Evolutionary conservation across 2,888 invertebrate species (phyloP).

Genomic region (Pandemis corylana): DNA sequence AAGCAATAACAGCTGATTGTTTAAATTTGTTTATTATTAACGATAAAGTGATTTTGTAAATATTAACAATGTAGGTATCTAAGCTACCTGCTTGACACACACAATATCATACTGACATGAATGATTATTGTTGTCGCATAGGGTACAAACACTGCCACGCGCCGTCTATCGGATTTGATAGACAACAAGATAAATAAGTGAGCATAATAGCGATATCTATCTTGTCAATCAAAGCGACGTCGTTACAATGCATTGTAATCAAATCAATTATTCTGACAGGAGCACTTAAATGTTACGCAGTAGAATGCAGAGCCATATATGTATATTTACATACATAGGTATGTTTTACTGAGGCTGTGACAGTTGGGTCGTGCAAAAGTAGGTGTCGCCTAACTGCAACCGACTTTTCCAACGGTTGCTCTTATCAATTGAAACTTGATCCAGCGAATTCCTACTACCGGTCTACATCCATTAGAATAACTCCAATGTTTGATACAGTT

Average conservation of each 20-base stretch:
- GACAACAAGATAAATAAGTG: slow-evolving; percentile 62
- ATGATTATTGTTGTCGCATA: slow-evolving; percentile 21
- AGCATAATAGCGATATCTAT: slow-evolving; percentile 56
- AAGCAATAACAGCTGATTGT: slow-evolving; percentile 3
- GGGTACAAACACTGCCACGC: slow-evolving; percentile 20
- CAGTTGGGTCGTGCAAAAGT: neutral
- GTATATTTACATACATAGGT: neutral
- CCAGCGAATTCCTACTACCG: slow-evolving; percentile 1
- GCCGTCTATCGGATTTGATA: slow-evolving; percentile 24
- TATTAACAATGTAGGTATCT: too few species aligned
- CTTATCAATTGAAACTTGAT: slow-evolving; percentile 15
- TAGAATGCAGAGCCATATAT: slow-evolving; percentile 16
- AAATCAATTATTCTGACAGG: slow-evolving; percentile 57
- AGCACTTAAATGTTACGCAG: slow-evolving; percentile 52
- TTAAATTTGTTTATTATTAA: slow-evolving; percentile 24
- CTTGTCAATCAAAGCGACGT: slow-evolving; percentile 64
- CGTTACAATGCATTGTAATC: slow-evolving; percentile 60
- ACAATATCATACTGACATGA: slow-evolving; percentile 15
- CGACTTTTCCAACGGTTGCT: slow-evolving; percentile 7
- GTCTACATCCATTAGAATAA: neutral
- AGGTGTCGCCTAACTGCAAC: slow-evolving; percentile 15
- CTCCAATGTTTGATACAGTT: neutral
- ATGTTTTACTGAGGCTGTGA: neutral
- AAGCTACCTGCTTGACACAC: slow-evolving; percentile 11
- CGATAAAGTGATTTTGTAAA: slow-evolving; percentile 10